Evolutionary conservation across 2,797 vertebrate species (phyloP).

Genomic region (Phaenicophaeus curvirostris): DNA sequence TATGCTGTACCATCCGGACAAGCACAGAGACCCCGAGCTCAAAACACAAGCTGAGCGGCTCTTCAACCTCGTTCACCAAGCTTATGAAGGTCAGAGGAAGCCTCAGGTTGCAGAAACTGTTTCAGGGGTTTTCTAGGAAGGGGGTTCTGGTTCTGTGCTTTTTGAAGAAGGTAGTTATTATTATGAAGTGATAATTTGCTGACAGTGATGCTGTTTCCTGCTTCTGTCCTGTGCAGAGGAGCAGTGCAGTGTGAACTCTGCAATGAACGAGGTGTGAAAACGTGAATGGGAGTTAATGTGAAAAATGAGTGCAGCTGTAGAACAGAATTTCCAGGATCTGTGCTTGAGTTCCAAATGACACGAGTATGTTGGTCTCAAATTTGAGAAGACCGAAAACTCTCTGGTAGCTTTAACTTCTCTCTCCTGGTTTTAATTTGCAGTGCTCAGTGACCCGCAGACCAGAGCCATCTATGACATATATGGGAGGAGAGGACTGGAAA

Average conservation of each 20-base stretch:
- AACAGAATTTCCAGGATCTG: neutral
- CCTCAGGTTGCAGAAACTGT: neutral
- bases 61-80: slow-evolving; percentile 96
- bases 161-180: neutral
- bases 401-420: neutral
- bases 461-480: slow-evolving; percentile 99
- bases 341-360: neutral
- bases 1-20: slow-evolving; percentile 98
- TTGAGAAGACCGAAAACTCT: neutral
- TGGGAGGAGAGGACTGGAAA: slow-evolving; percentile 95
- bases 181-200: neutral
- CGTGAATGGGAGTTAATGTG: neutral
- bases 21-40: slow-evolving; percentile 95
- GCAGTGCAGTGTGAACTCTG: neutral
- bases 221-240: neutral
- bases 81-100: slow-evolving; percentile 90
- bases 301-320: neutral
- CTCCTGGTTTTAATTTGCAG: slow-evolving; percentile 77
- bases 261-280: neutral
- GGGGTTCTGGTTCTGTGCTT: neutral
- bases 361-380: neutral
- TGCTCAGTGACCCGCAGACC: slow-evolving; percentile 95
- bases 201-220: neutral
- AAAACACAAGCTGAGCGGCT: slow-evolving; percentile 93
- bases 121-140: neutral